Evolutionary conservation across 2,888 invertebrate species (phyloP).

Genomic region (Furcula furcula): DNA sequence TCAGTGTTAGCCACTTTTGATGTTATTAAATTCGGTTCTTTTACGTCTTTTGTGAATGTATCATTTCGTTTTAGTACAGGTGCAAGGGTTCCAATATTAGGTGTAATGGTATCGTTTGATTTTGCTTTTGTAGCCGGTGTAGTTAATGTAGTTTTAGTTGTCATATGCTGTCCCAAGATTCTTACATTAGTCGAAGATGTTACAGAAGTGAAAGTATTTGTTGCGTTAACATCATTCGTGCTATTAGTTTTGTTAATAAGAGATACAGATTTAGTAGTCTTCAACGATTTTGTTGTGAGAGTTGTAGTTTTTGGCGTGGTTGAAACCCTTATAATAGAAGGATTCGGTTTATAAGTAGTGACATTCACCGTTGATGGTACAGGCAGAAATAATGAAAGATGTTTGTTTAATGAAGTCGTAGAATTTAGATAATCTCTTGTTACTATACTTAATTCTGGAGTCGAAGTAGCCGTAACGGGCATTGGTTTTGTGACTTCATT

Average conservation of each 20-base stretch:
- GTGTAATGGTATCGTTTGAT: slow-evolving; percentile 8
- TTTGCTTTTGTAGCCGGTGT: slow-evolving; percentile 13
- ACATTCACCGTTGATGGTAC: slow-evolving; percentile 7
- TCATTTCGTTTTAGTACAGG: slow-evolving; percentile 21
- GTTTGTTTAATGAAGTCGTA: slow-evolving; percentile 2
- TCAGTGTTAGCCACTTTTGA: slow-evolving; percentile 16
- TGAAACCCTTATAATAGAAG: slow-evolving; percentile 21
- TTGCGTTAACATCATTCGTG: slow-evolving; percentile 57
- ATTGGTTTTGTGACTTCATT: slow-evolving; percentile 56
- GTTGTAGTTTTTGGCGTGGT: slow-evolving; percentile 25
- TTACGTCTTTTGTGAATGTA: slow-evolving; percentile 22
- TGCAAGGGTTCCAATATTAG: slow-evolving; percentile 18
- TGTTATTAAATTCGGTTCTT: slow-evolving; percentile 18
- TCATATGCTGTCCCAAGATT: slow-evolving; percentile 20
- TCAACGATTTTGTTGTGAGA: slow-evolving; percentile 18
- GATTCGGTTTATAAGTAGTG: slow-evolving; percentile 17
- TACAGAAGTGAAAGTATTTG: slow-evolving; percentile 54
- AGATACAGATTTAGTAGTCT: slow-evolving; percentile 22
- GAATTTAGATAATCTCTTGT: slow-evolving; percentile 15
- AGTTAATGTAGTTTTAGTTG: background rate
- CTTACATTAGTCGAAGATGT: slow-evolving; percentile 46
- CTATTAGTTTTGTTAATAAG: slow-evolving; percentile 66
- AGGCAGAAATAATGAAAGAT: background rate
- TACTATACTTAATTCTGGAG: slow-evolving; percentile 28
- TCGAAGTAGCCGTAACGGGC: slow-evolving; percentile 37